Conservation (phyloP, 2,797 vertebrate species). For the Acanthurus tractus region DNA sequence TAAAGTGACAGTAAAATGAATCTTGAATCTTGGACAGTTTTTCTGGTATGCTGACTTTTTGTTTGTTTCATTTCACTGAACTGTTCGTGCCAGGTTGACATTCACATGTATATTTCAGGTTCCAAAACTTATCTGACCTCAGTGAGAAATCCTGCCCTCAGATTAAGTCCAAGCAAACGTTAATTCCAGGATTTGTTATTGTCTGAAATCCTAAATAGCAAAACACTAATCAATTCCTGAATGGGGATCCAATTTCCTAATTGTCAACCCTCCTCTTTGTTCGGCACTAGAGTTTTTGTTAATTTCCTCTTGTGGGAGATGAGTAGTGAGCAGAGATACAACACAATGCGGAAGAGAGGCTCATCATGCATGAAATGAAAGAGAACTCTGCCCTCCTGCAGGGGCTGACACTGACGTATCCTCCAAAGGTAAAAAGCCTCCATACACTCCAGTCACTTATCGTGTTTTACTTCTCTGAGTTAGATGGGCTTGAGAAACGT, state of each 20-base stretch:
- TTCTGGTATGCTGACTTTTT: too few relatives aligned
- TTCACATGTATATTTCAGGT: background rate
- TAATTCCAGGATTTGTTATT: slow-evolving; percentile 28
- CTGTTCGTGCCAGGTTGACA: background rate
- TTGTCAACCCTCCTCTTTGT: slow-evolving; percentile 38
- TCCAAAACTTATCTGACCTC: background rate
- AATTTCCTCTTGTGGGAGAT: slow-evolving; percentile 67
- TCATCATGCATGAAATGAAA: slow-evolving; percentile 77
- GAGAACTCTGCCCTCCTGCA: slow-evolving; percentile 40
- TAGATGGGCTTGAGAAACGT: slow-evolving; percentile 31
- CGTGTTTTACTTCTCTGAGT: slow-evolving; percentile 20
- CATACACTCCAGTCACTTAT: slow-evolving; percentile 8
- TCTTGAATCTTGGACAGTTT: too few relatives aligned
- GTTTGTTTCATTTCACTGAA: too few relatives aligned
- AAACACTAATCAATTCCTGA: slow-evolving; percentile 53
- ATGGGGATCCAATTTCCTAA: slow-evolving; percentile 65
- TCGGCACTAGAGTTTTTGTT: slow-evolving; percentile 52
- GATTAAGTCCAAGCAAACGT: background rate
- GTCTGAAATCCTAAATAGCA: slow-evolving; percentile 26
- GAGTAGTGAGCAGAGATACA: slow-evolving; percentile 52
- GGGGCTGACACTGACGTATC: slow-evolving; percentile 44
- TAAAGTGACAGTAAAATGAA: too few relatives aligned
- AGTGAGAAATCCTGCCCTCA: background rate
- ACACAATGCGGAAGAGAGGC: slow-evolving; percentile 39
- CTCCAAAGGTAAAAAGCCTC: slow-evolving; percentile 42